Percentiles rank a stretch among this genome's conserved stretches.
phyloP scores from a whole-genome alignment of 1,140 invertebrate species.

The Homarus americanus region DNA sequence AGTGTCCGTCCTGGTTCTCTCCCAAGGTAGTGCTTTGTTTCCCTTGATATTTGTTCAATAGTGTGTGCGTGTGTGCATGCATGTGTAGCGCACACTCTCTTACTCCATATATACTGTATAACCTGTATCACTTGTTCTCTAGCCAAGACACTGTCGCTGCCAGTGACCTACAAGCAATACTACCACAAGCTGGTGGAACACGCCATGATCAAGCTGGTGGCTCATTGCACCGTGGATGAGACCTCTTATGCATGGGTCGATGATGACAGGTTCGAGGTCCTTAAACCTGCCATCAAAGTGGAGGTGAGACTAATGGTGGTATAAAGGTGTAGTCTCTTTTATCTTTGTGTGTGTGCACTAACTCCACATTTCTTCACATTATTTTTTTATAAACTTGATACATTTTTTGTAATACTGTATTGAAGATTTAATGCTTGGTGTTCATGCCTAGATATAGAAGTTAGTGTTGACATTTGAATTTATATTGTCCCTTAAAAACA shows the following conservation, averaged over 20 bases:
- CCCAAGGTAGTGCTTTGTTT: too few relatives aligned
- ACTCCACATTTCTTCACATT: too few relatives aligned
- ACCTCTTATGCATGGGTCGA: slow-evolving; percentile 87
- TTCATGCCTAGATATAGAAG: too few relatives aligned
- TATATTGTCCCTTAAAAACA: too few relatives aligned
- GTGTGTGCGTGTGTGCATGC: too few relatives aligned
- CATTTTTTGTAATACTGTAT: too few relatives aligned
- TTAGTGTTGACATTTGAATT: too few relatives aligned
- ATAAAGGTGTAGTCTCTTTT: background rate
- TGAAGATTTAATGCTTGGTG: too few relatives aligned
- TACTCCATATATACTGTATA: background rate
- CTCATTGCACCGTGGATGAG: slow-evolving; percentile 85
- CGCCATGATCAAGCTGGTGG: slow-evolving; percentile 86
- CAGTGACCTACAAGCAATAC: slow-evolving; percentile 83
- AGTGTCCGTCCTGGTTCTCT: background rate
- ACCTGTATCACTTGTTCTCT: background rate
- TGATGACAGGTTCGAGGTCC: slow-evolving; percentile 86
- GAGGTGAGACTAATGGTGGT: slow-evolving; percentile 72
- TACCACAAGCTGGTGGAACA: slow-evolving; percentile 86
- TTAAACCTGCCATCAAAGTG: slow-evolving; percentile 84
- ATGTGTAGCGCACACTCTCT: too few relatives aligned
- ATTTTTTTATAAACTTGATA: too few relatives aligned
- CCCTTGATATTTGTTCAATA: too few relatives aligned
- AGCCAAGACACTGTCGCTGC: slow-evolving; percentile 83
- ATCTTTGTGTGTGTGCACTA: background rate